Conservation (phyloP, 2,797 vertebrate species). For the Margarornis squamiger region DNA sequence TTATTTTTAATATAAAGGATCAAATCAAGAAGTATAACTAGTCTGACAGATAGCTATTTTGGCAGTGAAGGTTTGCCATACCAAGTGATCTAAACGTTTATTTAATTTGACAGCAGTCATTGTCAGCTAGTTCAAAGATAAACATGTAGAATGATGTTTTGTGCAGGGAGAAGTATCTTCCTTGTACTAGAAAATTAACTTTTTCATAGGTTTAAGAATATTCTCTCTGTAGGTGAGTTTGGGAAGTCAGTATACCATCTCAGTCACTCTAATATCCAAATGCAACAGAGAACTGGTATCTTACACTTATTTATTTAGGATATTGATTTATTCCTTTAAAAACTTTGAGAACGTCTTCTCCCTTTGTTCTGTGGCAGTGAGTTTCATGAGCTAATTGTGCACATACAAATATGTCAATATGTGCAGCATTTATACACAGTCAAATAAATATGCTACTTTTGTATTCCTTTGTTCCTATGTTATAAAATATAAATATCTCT, state of each 20-base stretch:
- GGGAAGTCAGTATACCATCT: fast-evolving
- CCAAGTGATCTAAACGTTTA: neutral
- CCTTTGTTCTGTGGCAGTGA: neutral
- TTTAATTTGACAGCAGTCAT: slow-evolving; percentile 4
- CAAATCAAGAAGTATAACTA: neutral
- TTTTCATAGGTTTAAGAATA: neutral
- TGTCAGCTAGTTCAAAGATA: neutral
- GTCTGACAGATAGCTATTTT: neutral
- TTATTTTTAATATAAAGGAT: neutral
- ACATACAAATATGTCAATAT: neutral
- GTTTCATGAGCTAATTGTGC: neutral
- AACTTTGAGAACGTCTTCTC: neutral
- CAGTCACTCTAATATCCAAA: neutral
- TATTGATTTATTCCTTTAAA: neutral
- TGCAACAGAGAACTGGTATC: neutral
- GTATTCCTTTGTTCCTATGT: neutral
- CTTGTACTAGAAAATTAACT: neutral
- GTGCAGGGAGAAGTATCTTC: neutral
- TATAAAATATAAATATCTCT: neutral
- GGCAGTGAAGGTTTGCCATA: neutral
- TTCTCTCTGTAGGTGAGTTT: neutral
- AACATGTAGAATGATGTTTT: neutral
- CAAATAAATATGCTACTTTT: neutral
- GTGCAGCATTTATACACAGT: neutral
- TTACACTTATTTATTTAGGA: neutral